Base-by-base conservation (phyloP, 2,888 invertebrate genomes). In the Epinotia nisella region DNA sequence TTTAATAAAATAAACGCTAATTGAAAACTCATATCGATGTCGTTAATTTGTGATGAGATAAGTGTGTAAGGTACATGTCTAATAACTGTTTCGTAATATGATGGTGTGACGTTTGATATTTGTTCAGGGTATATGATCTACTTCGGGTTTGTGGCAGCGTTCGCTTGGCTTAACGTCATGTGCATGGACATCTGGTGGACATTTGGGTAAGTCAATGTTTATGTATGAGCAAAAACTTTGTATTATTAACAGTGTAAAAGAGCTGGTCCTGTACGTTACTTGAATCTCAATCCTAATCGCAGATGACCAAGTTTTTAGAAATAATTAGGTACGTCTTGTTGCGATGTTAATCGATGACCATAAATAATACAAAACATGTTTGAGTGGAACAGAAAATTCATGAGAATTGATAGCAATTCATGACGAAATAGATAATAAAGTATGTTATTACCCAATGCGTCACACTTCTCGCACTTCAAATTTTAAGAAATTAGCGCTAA, bases 121-220 rank as follows among this genome's bases (percentile, higher is more conserved):
- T 67, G 66, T 58, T 77, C 91, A 96, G 97, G 95, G 75, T 96
- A 95, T 85, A 90, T 94, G 65, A 94, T 95, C 81, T 94, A 96
- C 85, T 96, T 96, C 83, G 94, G 95, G 73, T 95, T 96, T 83
- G 94, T 96, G 82, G 95, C 96, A 11, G 95, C 96, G 65, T 97
- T 97, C 85, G 94, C 95, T 68, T 97, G 97, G 97, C 94, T 96
- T 83, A 96, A 96, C 90, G 95, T 96, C 83, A 96, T 96, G 95
- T 96, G 96, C 86, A 95, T 96, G 91, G 97, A 97, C 94, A 96
- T 97, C 87, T 97, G 96, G 96, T 95, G 95, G 95, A 96, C 96
- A 81, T 96, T 97, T 88, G 96, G 96, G 97, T 96, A 88, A 95
- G 95, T 93, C 80, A 77, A 76, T 70, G 74, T 74, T 74, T 73